phyloP scores from a whole-genome alignment of 2,113 vertebrate genomes.

The Esox niger region DNA sequence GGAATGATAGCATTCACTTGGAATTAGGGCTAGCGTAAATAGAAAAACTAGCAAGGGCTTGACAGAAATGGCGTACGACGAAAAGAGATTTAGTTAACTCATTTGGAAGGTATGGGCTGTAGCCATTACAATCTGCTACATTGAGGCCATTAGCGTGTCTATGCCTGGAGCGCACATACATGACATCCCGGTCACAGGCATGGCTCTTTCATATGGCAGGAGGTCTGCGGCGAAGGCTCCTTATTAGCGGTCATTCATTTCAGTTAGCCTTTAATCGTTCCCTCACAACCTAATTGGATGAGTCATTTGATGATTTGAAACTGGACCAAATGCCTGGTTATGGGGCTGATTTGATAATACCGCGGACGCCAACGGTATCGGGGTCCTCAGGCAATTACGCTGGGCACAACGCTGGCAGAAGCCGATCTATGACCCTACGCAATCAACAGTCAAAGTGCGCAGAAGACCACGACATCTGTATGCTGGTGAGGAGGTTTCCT shows the following conservation, averaged over 20 bases:
- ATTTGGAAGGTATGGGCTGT: conserved; percentile 3
- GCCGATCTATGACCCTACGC: no score
- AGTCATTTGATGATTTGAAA: not conserved
- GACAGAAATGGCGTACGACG: conserved; percentile 40
- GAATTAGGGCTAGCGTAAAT: conserved; percentile 14
- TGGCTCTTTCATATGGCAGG: not conserved
- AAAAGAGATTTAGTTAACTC: conserved; percentile 33
- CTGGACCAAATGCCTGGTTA: not conserved
- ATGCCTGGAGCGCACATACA: not conserved
- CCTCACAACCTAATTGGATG: not conserved
- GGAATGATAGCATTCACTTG: not conserved
- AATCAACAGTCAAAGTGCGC: conserved; percentile 6
- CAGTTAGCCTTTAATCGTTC: conserved; percentile 17
- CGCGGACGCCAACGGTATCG: conserved; percentile 1
- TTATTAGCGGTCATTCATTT: conserved; percentile 7
- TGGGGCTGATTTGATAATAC: conserved; percentile 20
- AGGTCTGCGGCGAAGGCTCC: not conserved
- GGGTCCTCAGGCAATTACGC: conserved; percentile 8
- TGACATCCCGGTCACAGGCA: not conserved
- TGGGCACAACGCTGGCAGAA: not conserved
- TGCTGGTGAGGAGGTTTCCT: no score
- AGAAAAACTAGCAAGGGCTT: conserved; percentile 34
- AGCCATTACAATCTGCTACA: conserved; percentile 8
- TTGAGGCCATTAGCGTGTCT: conserved; percentile 10
- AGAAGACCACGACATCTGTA: conserved; percentile 2